Conservation (phyloP, 2,797 vertebrate species). For the Myotis planiceps region DNA sequence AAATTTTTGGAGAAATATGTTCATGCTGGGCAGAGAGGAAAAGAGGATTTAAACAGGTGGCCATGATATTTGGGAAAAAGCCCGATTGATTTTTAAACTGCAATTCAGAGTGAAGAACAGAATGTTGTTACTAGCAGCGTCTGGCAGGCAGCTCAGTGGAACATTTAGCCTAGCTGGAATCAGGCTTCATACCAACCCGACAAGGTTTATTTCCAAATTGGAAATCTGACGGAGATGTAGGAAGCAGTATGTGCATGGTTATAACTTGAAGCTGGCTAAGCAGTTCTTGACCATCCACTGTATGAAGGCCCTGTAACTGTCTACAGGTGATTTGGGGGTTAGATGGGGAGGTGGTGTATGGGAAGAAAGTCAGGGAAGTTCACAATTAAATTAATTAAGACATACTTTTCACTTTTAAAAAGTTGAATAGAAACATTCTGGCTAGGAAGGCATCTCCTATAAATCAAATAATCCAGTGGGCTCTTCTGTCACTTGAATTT, state of each 20-base stretch:
- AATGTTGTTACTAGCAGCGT: conserved; percentile 67
- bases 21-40: neutral
- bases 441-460: neutral
- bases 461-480: neutral
- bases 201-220: conserved; percentile 25
- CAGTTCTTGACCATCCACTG: neutral
- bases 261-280: neutral
- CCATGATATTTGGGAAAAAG: conserved; percentile 38
- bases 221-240: neutral
- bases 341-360: neutral
- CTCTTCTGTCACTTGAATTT: neutral
- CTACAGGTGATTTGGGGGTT: neutral
- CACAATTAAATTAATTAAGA: neutral
- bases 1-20: conserved; percentile 17
- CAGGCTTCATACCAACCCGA: conserved; percentile 47
- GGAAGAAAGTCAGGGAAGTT: neutral
- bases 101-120: conserved; percentile 58
- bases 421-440: neutral
- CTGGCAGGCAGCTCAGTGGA: conserved; percentile 68
- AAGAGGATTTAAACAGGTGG: conserved; percentile 51
- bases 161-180: conserved; percentile 63
- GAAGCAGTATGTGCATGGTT: neutral
- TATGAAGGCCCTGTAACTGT: neutral
- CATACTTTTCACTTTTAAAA: neutral
- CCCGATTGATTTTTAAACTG: conserved; percentile 62